Percentiles rank a stretch among this genome's conserved stretches.
phyloP scores from a whole-genome alignment of 2,113 vertebrate species.

The Tinamus guttatus region DNA sequence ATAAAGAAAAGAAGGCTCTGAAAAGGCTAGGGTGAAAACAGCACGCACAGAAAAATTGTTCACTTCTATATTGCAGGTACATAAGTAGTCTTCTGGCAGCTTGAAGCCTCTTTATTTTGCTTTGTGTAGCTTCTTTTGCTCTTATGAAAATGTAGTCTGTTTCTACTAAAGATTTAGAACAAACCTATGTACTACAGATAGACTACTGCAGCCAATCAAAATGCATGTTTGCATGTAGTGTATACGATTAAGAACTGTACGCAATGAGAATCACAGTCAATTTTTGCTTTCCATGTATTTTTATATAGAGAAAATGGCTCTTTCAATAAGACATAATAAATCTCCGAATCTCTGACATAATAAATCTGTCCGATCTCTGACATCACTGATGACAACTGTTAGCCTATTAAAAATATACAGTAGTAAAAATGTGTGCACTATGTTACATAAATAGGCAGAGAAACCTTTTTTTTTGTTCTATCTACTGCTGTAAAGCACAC shows the following conservation, averaged over 20 bases:
- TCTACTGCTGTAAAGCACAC: neutral
- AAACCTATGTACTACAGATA: constrained; percentile 36
- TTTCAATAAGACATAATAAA: neutral
- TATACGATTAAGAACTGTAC: neutral
- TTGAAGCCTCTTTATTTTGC: constrained; percentile 26
- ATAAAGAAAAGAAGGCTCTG: constrained; percentile 20
- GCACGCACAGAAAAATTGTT: constrained; percentile 27
- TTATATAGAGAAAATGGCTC: neutral
- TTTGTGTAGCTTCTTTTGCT: constrained; percentile 19
- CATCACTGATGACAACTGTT: neutral
- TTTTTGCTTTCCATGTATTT: neutral
- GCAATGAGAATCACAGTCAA: neutral
- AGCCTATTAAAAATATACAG: neutral
- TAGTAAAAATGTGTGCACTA: neutral
- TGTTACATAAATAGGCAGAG: neutral
- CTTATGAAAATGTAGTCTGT: constrained; percentile 16
- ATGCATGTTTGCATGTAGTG: constrained; percentile 21
- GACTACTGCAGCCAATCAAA: constrained; percentile 3
- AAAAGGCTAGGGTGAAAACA: constrained; percentile 35
- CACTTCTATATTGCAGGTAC: constrained; percentile 23
- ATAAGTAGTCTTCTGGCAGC: constrained; percentile 21
- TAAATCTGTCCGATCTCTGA: neutral
- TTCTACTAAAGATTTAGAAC: neutral
- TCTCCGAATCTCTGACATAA: neutral
- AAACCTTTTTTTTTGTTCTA: neutral